phyloP scores from a whole-genome alignment of 2,113 vertebrate species.

The Nothocercus julius region DNA sequence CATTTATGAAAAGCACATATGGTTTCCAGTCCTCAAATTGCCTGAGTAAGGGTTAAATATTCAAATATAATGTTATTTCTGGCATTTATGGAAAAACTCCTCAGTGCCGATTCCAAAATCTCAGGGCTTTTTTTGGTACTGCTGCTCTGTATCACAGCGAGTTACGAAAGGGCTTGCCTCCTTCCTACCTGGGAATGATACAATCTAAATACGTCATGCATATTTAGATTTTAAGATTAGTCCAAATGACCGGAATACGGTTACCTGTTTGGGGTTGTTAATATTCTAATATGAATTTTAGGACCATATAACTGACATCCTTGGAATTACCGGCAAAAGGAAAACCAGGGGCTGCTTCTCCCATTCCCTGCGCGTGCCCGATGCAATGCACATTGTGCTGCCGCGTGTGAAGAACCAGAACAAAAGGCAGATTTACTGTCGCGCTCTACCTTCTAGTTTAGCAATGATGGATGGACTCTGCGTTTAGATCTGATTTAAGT shows the following conservation, averaged over 20 bases:
- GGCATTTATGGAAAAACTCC: conserved; percentile 67
- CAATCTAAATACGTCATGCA: not conserved
- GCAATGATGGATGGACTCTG: conserved; percentile 13
- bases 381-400: not conserved
- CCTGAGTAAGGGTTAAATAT: conserved; percentile 71
- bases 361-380: not conserved
- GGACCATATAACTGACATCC: not conserved
- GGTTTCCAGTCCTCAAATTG: conserved; percentile 71
- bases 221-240: not conserved
- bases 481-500: not conserved
- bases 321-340: not conserved
- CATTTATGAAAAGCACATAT: conserved; percentile 61
- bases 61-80: conserved; percentile 72
- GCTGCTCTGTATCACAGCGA: conserved; percentile 50
- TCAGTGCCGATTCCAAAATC: conserved; percentile 59
- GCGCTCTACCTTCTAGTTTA: not conserved
- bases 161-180: conserved; percentile 35
- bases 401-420: not conserved
- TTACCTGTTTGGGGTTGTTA: not conserved
- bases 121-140: conserved; percentile 42
- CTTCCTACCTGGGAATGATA: conserved; percentile 27
- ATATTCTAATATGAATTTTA: not conserved
- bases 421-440: not conserved
- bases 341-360: not conserved
- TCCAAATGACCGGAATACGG: not conserved